Conservation (phyloP, 2,797 vertebrate genomes). For the Philypnodon macrostomus region DNA sequence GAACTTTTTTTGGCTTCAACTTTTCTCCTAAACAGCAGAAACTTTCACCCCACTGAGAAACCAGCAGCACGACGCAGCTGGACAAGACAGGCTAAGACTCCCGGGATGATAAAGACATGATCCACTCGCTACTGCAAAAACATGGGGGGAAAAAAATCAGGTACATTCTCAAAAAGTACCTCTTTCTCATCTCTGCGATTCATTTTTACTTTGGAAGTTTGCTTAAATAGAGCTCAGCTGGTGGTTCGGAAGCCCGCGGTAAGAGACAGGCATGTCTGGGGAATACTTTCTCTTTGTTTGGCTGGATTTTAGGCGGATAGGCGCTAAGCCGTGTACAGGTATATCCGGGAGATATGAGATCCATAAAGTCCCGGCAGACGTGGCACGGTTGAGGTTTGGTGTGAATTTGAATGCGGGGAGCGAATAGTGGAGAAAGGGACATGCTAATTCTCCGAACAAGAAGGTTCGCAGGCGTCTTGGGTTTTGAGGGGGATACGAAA, state of each 20-base stretch:
- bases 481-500: constrained; percentile 13
- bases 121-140: constrained; percentile 19
- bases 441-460: constrained; percentile 39
- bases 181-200: constrained; percentile 42
- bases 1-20: constrained; percentile 23
- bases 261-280: constrained; percentile 51
- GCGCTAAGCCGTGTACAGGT: constrained; percentile 66
- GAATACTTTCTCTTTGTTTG: constrained; percentile 69
- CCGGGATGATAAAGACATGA: constrained; percentile 15
- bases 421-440: constrained; percentile 10
- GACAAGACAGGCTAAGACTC: constrained; percentile 37
- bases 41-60: constrained; percentile 28
- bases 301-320: constrained; percentile 69
- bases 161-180: constrained; percentile 28
- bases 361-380: constrained; percentile 63
- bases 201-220: constrained; percentile 50
- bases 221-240: constrained; percentile 63
- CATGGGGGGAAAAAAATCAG: constrained; percentile 14
- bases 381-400: constrained; percentile 33
- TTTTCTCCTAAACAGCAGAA: constrained; percentile 39
- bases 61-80: constrained; percentile 40
- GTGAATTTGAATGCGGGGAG: constrained; percentile 43
- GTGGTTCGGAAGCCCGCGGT: no score
- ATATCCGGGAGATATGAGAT: constrained; percentile 71
- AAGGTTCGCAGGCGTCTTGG: constrained; percentile 24